phyloP scores from a whole-genome alignment of 2,888 invertebrate species.

The Apodemia mormo region DNA sequence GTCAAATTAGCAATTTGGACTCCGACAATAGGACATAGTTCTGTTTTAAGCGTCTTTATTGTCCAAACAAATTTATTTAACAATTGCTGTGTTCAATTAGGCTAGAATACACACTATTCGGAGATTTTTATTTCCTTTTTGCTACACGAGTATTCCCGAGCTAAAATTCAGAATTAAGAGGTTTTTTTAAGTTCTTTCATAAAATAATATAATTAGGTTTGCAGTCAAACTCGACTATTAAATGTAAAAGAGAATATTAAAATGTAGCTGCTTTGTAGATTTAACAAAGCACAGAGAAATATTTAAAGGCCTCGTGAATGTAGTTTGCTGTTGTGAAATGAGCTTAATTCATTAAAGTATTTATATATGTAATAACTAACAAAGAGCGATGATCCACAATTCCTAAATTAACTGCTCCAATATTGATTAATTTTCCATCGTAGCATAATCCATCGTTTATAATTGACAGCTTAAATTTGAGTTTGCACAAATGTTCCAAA shows the following conservation, averaged over 20 bases:
- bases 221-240: conserved; percentile 39
- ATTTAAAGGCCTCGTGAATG: conserved; percentile 28
- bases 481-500: conserved; percentile 11
- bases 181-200: conserved; percentile 35
- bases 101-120: conserved; percentile 51
- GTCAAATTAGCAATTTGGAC: conserved; percentile 76
- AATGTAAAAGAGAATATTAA: conserved; percentile 31
- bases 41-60: conserved; percentile 74
- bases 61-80: conserved; percentile 73
- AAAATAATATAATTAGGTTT: conserved; percentile 43
- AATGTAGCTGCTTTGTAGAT: conserved; percentile 36
- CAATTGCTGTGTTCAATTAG: conserved; percentile 69
- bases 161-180: conserved; percentile 37
- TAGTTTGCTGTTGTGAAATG: conserved; percentile 27
- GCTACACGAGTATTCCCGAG: conserved; percentile 43
- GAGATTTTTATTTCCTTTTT: conserved; percentile 55
- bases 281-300: conserved; percentile 30
- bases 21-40: conserved; percentile 75
- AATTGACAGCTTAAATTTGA: conserved; percentile 12
- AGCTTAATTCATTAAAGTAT: not conserved
- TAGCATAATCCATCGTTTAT: conserved; percentile 2
- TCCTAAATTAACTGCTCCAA: conserved; percentile 3
- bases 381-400: not conserved
- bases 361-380: conserved; percentile 1
- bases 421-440: conserved; percentile 11